Evolutionary conservation across 2,797 vertebrate genomes (phyloP), one percentile per base, ranked within the genome.

Genomic region (Siniperca scherzeri): DNA sequence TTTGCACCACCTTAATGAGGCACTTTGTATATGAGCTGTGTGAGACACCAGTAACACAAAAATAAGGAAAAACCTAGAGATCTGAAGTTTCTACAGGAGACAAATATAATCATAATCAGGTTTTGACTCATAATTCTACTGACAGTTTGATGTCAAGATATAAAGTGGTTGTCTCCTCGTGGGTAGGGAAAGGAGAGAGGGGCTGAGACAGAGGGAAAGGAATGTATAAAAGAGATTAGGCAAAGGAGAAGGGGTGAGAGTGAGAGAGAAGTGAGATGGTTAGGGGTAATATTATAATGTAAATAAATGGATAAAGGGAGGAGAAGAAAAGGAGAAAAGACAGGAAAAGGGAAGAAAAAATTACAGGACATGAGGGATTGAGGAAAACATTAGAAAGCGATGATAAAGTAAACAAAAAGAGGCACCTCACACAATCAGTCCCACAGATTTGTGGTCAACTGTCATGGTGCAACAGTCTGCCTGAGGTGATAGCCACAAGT

Each of bases 101-200:
- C 73, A 65, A 75, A 57, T 9, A 21, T 40, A 2, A 78, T 33
- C 50, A 60, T 72, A 83, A 88, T 87, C 76, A 84, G 78, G 62
- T 78, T 85, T 70, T 87, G 82, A 88, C 69, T 81, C 76, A 53
- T 84, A 88, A 88, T 84, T 78, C 82, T 53, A 36, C 61, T 88
- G 85, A 89, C 86, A 89, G 86, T 89, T 89, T 85, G 80, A 84
- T 91, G 86, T 89, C 70, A 67, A 81, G 62, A 86, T 70, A 65
- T 74, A 27, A 79, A 70, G 76, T 82, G 72, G 55, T 82, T 81
- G 65, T 80, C 36, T 74, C 65, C 73, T 70, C 4, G 22, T 61
- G 53, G 74, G 78, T n/a, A 36, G 74, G 56, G 62, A 70, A 69
- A 61, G 74, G 57, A 61, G 70, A 67, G 53, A 50, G 57, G 19